Base-by-base conservation (phyloP, 2,888 invertebrate genomes). In the Caradrina clavipalpis region DNA sequence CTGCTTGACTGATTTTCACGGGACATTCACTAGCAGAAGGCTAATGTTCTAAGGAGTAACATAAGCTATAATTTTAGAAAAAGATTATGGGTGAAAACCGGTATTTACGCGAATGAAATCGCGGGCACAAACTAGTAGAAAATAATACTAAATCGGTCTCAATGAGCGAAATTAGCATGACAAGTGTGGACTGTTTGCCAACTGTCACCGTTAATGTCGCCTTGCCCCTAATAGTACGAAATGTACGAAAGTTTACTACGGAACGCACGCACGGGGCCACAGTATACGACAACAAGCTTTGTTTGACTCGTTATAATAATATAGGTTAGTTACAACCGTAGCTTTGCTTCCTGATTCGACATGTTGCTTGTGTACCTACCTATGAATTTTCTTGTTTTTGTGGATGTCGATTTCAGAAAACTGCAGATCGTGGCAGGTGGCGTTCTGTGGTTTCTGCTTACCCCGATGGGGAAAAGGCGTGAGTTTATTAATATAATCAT, bases 171-270 rank as follows among this genome's bases (percentile, higher is more conserved):
- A 67, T 80, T 72, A 69, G 55, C 71, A 66, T 74, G 54, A 49
- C 13, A 21, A 56, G 26, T 35, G 42, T 47, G 47, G 55, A 42
- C 62, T 81, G 67, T 81, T 76, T 70, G 73, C 65, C 42, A 67
- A 75, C 70, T 81, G 73, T 78, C 71, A 69, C 55, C 63, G 61
- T 62, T 58, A 73, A 83, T 81, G 78, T 70, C 35, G 53, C 67
- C 51, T 80, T 79, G 39, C 21, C 39, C 58, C 15, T 49, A 49
- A 49, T 80, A 63, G n/a, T 22, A 45, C 31, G 19, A 76, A 45
- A 26, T 57, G 19, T 61, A 58, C 47, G 26, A 60, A 76, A 49
- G 5, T 76, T 69, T 76, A 76, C 19, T 53, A 42, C 22, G 45
- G 45, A n/a, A 68, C 61, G 39, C 76, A 69, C 73, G 70, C 71